Percentiles rank a stretch among this genome's conserved stretches.
These are phyloP conservation scores for Boleophthalmus pectinirostris DNA, from an alignment of 2,113 vertebrate genomes.

Conservation along the genomic window DNA sequence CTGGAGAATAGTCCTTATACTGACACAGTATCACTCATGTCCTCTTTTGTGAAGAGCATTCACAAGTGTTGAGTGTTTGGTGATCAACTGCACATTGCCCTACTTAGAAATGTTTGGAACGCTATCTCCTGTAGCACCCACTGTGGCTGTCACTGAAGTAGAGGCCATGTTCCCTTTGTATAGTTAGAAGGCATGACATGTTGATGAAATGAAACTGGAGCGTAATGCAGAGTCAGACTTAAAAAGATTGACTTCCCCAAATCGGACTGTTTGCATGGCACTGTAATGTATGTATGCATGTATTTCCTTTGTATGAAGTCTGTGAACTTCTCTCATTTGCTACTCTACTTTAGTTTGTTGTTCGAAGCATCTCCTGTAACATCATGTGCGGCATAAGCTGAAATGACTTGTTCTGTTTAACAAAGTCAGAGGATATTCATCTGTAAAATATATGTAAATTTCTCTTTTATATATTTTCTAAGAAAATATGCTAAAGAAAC, in stretches of 20 bases:
- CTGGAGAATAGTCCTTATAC: constrained; percentile 13
- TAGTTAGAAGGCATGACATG: constrained; percentile 75
- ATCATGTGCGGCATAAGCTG: constrained; percentile 65
- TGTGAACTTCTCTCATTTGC: constrained; percentile 51
- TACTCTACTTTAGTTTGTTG: constrained; percentile 58
- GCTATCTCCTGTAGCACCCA: constrained; percentile 31
- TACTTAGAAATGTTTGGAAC: constrained; percentile 23
- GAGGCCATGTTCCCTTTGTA: constrained; percentile 70
- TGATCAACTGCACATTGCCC: constrained; percentile 32
- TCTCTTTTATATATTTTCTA: constrained; percentile 79
- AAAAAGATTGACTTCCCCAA: constrained; percentile 71
- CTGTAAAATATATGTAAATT: constrained; percentile 78
- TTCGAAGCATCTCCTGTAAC: constrained; percentile 71
- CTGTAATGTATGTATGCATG: constrained; percentile 79
- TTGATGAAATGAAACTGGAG: constrained; percentile 51
- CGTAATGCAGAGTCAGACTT: constrained; percentile 68
- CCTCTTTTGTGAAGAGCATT: constrained; percentile 23
- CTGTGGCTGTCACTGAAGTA: constrained; percentile 48
- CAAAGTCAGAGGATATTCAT: constrained; percentile 67
- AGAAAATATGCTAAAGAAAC: constrained; percentile 63
- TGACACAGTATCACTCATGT: constrained; percentile 10
- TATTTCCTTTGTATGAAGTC: constrained; percentile 68
- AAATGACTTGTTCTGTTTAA: constrained; percentile 58
- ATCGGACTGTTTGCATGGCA: constrained; percentile 79
- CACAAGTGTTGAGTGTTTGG: constrained; percentile 23